Evolutionary conservation across 1,140 invertebrate genomes (phyloP), one percentile per base, ranked within the genome.

Genomic region (Drosophila sulfurigaster): DNA sequence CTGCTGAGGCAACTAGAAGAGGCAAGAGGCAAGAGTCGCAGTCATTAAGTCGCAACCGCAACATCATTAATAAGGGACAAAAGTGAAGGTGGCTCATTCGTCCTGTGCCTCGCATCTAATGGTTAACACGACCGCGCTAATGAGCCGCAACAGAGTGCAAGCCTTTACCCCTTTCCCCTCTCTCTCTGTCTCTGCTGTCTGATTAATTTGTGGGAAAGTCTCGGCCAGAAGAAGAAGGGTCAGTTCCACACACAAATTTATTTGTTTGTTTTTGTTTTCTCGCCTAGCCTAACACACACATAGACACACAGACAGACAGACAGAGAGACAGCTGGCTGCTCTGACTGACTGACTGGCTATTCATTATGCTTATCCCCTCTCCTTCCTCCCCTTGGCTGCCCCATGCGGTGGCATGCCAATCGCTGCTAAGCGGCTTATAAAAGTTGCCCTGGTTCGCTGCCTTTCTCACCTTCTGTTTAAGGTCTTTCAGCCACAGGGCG

Each of bases 181-280:
- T 8, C 11, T 15, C 64, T 3, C 16, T 13, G 2, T 15, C 11
- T 35, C 11, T 32, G 30, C 52, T 20, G 72, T 4, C 65, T 83
- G 83, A 88, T 88, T 87, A 88, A 87, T 87, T 78, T 88, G 80
- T 87, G 82, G 82, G 82, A 87, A 87, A 48, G 45, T 68, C 20
- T 25, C 43, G 4, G 8, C 8, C 45, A 49, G 56, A 41, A 30
- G 56, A 41, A 30, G 25, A 52, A 65, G 67, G 67, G 67, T 69
- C 58, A 60, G 51, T 63, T 54, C 13, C 48, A 52, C 25, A 32
- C 35, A n/a, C 25, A 30, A 20, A 49, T 70, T 69, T 70, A 65
- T 54, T 67, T 70, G 60, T 51, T 15, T 54, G 28, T 10, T 48
- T 41, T 25, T 45, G 15, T 54, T 16, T 10, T 48, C 32, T 25